Percentiles rank a stretch among this genome's conserved stretches.
Evolutionary conservation across 2,113 vertebrate species (phyloP).

Genomic region (Zapus hudsonius): DNA sequence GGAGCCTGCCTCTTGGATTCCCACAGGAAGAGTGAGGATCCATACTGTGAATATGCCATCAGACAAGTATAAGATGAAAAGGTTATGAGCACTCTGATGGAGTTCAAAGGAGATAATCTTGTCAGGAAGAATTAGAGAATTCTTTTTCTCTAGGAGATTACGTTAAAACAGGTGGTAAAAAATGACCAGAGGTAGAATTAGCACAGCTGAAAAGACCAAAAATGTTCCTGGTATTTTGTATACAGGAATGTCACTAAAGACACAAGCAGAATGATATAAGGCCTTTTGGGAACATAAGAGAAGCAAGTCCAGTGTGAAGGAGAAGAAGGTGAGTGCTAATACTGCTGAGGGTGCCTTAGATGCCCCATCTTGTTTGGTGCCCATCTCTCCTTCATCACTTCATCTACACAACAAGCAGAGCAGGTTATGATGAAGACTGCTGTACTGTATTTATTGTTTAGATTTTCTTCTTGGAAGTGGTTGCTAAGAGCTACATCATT

Average conservation of each 20-base stretch:
- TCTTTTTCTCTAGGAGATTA: not conserved
- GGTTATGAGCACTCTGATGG: not conserved
- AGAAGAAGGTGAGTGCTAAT: not conserved
- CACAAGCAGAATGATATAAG: not conserved
- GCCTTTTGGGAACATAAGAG: not conserved
- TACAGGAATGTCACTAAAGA: not conserved
- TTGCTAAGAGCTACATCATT: not conserved
- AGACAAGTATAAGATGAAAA: not conserved
- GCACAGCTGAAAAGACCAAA: not conserved
- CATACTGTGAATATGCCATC: not conserved
- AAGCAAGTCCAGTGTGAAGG: not conserved
- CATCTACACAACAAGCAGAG: not conserved
- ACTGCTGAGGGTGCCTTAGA: not conserved
- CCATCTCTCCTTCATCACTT: not conserved
- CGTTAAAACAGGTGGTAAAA: not conserved
- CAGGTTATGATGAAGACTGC: not conserved
- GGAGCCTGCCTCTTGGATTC: not conserved
- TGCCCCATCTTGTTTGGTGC: not conserved
- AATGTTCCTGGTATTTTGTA: not conserved
- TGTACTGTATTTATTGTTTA: not conserved
- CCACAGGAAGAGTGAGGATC: not conserved
- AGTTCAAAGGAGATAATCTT: not conserved
- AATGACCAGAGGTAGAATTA: not conserved
- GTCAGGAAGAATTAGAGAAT: not conserved
- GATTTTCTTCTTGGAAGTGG: not conserved